A percentile compares a stretch with the other conserved stretches of the same genome.
Conservation (phyloP, 1,140 invertebrate species). For the Microplitis demolitor region DNA sequence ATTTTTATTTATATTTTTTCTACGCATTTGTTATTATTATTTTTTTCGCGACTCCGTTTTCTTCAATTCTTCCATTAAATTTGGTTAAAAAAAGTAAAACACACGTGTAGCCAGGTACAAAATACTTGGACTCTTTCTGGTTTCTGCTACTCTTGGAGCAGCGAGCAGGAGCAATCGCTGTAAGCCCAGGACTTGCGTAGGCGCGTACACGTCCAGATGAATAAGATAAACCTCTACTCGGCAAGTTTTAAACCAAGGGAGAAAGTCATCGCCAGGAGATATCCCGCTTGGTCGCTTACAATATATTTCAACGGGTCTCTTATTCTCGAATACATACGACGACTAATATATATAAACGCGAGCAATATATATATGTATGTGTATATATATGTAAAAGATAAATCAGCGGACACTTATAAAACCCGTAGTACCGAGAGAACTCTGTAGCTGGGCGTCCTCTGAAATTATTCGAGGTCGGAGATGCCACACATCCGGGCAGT, state of each 20-base stretch:
- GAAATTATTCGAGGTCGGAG: conserved; percentile 3
- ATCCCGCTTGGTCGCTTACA: not conserved
- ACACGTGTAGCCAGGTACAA: not conserved
- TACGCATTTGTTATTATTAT: not conserved
- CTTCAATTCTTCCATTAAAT: conserved; percentile 4
- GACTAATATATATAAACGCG: not conserved
- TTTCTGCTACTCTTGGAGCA: too few species aligned
- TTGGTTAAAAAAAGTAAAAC: conserved; percentile 14
- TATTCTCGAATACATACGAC: not conserved
- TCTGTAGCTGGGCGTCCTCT: not conserved
- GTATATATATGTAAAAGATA: not conserved
- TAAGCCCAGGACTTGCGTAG: too few species aligned
- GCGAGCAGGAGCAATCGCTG: too few species aligned
- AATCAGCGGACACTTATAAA: conserved; percentile 1
- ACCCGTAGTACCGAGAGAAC: too few species aligned
- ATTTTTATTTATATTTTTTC: not conserved
- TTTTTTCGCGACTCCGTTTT: not conserved
- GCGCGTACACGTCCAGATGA: conserved; percentile 11
- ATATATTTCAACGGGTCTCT: conserved; percentile 9
- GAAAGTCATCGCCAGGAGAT: conserved; percentile 21
- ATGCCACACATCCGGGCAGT: not conserved
- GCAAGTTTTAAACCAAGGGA: not conserved
- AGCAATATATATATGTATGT: not conserved
- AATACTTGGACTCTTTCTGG: not conserved
- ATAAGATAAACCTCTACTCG: not conserved